Evolutionary conservation across 2,113 vertebrate species (phyloP), one percentile per base, ranked within the genome.

Genomic region (Ailuropoda melanoleuca): DNA sequence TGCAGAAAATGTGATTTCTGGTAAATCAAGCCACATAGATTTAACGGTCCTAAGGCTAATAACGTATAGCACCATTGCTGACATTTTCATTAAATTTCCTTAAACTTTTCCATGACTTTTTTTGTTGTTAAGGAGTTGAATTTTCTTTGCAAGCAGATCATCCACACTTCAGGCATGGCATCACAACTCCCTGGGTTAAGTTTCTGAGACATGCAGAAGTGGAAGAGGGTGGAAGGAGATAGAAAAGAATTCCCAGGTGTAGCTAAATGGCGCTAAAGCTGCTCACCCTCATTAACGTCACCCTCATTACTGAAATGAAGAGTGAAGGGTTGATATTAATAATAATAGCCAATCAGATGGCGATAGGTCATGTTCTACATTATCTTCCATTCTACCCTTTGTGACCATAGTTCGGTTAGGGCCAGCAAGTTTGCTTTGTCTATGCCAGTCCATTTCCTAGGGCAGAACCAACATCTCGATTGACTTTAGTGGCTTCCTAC

Each of bases 131-230:
- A 84, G 89, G 64, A 81, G 74, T 48, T 74, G 29, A 19, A 31
- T 85, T 94, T 97, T 96, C 85, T 68, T 94, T 96, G 70, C 34
- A 62, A 8, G 92, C 83, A 86, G 60, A 68, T 72, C 37, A 88
- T 88, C 39, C 37, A 12, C 14, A 31, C 50, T 68, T 88, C 19
- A 81, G 37, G 88, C 31, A 17, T 55, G 62, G 24, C 93, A 62
- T 68, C 37, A 43, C 31, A 23, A 39, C 55, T 90, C 24, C 50
- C 75, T 93, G 23, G 46, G 24, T 10, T 85, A 66, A 56, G 8
- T 83, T 95, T 92, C 90, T 86, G 62, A 90, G 56, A 60, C 37
- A 15, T 50, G 18, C 46, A 89, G 60, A 86, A 88, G 17, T 91
- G 12, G 53, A n/a, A 93, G 31, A 64, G 14, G 6, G 24, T 48